Conservation (phyloP, 2,113 vertebrate species). For the Hymenochirus boettgeri region DNA sequence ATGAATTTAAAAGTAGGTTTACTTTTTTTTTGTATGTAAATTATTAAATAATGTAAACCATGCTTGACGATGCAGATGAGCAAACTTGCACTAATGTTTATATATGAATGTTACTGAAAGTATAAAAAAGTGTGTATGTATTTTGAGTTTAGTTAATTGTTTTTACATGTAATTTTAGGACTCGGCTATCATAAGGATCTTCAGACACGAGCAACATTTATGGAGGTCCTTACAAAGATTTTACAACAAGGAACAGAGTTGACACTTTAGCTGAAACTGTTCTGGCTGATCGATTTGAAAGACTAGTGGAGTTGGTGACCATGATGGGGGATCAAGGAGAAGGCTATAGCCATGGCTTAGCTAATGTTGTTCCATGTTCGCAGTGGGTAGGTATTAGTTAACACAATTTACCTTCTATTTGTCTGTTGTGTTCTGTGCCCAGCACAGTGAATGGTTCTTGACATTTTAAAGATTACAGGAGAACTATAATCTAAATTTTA, state of each 20-base stretch:
- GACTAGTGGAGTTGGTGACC: slow-evolving; percentile 92
- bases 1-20: too few relatives aligned
- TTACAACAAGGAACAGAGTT: slow-evolving; percentile 95
- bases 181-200: slow-evolving; percentile 97
- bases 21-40: too few relatives aligned
- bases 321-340: slow-evolving; percentile 99
- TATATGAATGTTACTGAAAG: too few relatives aligned
- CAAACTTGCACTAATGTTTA: too few relatives aligned
- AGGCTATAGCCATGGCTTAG: slow-evolving; percentile 96
- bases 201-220: slow-evolving; percentile 95
- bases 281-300: slow-evolving; percentile 92
- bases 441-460: too few relatives aligned
- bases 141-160: not conserved
- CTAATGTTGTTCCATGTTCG: slow-evolving; percentile 94
- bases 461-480: too few relatives aligned
- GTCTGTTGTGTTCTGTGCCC: too few relatives aligned
- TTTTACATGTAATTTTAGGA: slow-evolving; percentile 56
- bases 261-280: slow-evolving; percentile 95
- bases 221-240: slow-evolving; percentile 98
- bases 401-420: not conserved
- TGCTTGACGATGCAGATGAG: too few relatives aligned
- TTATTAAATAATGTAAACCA: too few relatives aligned
- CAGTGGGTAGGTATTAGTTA: slow-evolving; percentile 81
- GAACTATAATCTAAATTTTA: too few relatives aligned
- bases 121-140: not conserved